phyloP scores from a whole-genome alignment of 2,113 vertebrate genomes.

The Axis porcinus region DNA sequence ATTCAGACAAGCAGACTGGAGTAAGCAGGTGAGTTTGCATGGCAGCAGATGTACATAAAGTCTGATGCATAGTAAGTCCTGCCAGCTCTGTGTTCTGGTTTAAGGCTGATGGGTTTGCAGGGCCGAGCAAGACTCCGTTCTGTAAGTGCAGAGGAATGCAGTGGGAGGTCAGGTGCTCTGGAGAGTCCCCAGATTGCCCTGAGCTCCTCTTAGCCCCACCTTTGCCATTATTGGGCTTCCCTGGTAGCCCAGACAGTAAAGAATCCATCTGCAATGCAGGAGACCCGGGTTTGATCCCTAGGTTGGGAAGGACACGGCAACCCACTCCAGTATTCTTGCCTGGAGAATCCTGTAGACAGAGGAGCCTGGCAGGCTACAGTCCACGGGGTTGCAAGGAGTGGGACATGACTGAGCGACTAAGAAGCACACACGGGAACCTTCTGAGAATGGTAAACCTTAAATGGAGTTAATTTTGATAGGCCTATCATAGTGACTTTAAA shows the following conservation, averaged over 20 bases:
- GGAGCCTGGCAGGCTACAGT: not conserved
- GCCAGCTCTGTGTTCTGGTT: not conserved
- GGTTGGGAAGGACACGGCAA: not conserved
- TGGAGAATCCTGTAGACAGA: not conserved
- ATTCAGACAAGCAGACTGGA: not conserved
- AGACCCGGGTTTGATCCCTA: not conserved
- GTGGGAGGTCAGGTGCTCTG: not conserved
- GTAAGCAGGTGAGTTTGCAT: not conserved
- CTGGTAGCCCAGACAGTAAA: not conserved
- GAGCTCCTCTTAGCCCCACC: not conserved
- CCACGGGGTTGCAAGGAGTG: not conserved
- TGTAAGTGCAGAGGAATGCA: not conserved
- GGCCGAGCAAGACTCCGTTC: not conserved
- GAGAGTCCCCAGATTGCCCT: not conserved
- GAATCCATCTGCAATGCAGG: accelerated
- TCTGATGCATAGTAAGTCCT: not conserved
- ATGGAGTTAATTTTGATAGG: not conserved
- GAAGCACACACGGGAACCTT: not conserved
- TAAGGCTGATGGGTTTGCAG: not conserved
- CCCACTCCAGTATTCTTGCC: not conserved
- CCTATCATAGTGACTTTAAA: not conserved
- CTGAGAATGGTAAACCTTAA: not conserved
- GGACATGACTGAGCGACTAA: not conserved
- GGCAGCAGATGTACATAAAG: not conserved
- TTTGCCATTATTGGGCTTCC: not conserved